Evolutionary conservation across 2,113 vertebrate species (phyloP), one percentile per base, ranked within the genome.

Genomic region (Brachypteracias leptosomus): DNA sequence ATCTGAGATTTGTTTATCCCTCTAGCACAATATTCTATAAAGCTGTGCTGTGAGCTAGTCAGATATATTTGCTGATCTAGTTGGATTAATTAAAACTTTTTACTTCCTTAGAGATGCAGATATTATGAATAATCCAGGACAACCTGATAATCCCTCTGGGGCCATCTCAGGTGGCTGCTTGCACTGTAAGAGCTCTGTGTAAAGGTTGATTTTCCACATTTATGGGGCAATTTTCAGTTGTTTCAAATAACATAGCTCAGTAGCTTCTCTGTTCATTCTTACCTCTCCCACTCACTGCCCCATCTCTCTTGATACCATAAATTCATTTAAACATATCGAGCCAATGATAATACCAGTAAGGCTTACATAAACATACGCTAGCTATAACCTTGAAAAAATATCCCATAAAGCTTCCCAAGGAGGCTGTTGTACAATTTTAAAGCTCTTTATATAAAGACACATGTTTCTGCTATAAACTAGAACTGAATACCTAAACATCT

Each of bases 41-140:
- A 95, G 65, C 61, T 57, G 49, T 36, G 44, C 51, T 51, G 22
- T 71, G 44, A 92, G 73, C 62, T 72, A 83, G 66, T 47, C 6
- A 1, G 55, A 91, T 88, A 31, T 47, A 87, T 79, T 51, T 86
- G 89, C 70, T 82, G 54, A 87, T 85, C 93, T 65, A 68, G 76
- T 33, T 71, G 40, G 51, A 89, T 92, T 92, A 96, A 96, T 94
- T 94, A 94, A 94, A 96, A 96, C 42, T 91, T 81, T 70, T 55
- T 89, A 38, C 49, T 90, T 89, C 75, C 61, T 82, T 38, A 86
- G 77, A 93, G 89, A 87, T 63, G 66, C 8, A 81, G 89, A 81
- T 70, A 51, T 65, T 92, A 68, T 72, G 46, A 89, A 38, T 47
- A 86, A 89, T 24, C 26, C 12, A 24, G 51, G 61, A 74, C 65